phyloP scores from a whole-genome alignment of 2,797 vertebrate genomes.

The Fundulus diaphanus region DNA sequence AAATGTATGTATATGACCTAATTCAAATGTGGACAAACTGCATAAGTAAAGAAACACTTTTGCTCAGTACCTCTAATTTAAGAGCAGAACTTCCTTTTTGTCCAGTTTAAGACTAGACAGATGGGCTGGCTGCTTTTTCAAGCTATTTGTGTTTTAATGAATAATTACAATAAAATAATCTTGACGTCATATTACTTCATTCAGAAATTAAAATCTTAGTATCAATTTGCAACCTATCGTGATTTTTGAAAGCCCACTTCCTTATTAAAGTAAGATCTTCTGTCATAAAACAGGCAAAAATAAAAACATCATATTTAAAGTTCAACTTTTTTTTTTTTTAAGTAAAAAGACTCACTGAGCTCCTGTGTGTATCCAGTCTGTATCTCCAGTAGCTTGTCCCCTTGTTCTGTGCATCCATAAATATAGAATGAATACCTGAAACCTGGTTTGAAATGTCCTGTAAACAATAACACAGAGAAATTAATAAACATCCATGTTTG shows the following conservation, averaged over 20 bases:
- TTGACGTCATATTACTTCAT: background rate
- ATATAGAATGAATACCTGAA: conserved; percentile 83
- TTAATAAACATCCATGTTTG: background rate
- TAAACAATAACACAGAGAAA: conserved; percentile 14
- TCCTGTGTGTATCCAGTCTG: conserved; percentile 85
- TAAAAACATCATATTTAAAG: background rate
- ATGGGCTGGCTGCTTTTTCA: background rate
- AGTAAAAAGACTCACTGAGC: conserved; percentile 75
- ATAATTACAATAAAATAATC: background rate
- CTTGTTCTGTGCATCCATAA: conserved; percentile 76
- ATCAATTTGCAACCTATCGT: background rate
- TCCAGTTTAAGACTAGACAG: no score
- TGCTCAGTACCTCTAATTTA: background rate
- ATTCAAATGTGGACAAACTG: background rate
- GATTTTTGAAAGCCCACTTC: background rate
- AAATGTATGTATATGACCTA: background rate
- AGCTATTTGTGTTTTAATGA: background rate
- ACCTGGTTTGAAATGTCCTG: conserved; percentile 81
- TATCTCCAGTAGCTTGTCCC: conserved; percentile 74
- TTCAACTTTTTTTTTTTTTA: background rate
- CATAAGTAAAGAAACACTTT: background rate
- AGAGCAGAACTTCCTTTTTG: background rate
- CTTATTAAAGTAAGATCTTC: background rate
- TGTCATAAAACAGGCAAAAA: background rate
- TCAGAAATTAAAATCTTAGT: background rate